phyloP scores from a whole-genome alignment of 1,140 invertebrate genomes.

The Ooceraea biroi region DNA sequence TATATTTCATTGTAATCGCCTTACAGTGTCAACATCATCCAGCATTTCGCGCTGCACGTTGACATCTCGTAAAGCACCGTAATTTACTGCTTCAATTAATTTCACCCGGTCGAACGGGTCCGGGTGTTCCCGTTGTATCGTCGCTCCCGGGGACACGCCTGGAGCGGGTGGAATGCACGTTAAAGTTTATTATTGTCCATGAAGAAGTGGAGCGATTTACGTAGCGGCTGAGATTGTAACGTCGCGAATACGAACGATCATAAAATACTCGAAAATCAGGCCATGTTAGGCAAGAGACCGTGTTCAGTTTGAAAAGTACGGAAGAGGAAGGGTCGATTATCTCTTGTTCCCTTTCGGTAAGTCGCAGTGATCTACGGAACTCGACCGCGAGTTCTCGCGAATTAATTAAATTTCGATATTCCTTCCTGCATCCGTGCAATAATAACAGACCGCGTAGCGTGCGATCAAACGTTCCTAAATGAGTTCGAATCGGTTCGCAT shows the following conservation, averaged over 20 bases:
- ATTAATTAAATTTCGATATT: slow-evolving; percentile 5
- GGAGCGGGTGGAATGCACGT: slow-evolving; percentile 20
- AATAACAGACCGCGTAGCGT: not conserved
- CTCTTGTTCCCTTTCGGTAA: not conserved
- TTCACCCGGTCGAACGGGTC: slow-evolving; percentile 67
- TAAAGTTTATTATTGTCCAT: slow-evolving; percentile 7
- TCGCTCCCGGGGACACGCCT: not conserved
- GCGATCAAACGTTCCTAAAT: slow-evolving; percentile 32
- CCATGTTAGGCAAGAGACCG: not conserved
- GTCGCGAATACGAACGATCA: not conserved
- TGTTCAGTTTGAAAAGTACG: not conserved
- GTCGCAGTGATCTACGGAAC: not conserved
- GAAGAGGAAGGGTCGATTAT: not conserved
- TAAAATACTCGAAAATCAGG: slow-evolving; percentile 20
- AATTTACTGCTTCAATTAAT: slow-evolving; percentile 75
- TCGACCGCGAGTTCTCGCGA: not conserved
- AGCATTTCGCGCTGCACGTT: slow-evolving; percentile 65
- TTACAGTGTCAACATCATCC: slow-evolving; percentile 43
- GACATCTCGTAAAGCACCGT: slow-evolving; percentile 70
- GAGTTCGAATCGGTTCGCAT: slow-evolving; percentile 2
- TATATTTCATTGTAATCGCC: slow-evolving; percentile 61
- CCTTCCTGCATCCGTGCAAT: not conserved
- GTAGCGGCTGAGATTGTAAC: slow-evolving; percentile 11
- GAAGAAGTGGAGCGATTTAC: slow-evolving; percentile 28
- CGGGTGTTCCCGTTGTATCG: not conserved